Percentiles rank a stretch among this genome's conserved stretches.
phyloP scores from a whole-genome alignment of 2,797 vertebrate species.

The Menidia menidia region DNA sequence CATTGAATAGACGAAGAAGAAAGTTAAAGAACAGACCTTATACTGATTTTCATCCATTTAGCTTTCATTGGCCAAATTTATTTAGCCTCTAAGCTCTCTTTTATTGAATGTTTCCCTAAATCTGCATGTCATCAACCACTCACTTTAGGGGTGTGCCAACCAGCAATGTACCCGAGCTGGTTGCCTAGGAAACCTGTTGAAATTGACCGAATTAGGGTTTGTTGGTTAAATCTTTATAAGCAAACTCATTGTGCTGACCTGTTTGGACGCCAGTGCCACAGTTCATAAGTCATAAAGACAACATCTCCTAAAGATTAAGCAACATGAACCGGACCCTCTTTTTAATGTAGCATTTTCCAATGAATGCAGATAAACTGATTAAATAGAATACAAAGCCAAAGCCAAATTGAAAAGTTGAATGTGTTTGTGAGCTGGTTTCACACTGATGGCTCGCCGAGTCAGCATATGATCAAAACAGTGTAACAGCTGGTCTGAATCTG shows the following conservation, averaged over 20 bases:
- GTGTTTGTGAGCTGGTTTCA: too few species aligned
- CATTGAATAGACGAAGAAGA: slow-evolving; percentile 24
- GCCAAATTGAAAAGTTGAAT: not conserved
- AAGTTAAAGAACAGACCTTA: slow-evolving; percentile 9
- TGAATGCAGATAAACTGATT: not conserved
- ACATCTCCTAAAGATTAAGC: not conserved
- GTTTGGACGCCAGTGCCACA: slow-evolving; percentile 20
- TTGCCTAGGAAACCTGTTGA: slow-evolving; percentile 67
- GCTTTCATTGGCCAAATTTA: slow-evolving; percentile 16
- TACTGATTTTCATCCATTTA: not conserved
- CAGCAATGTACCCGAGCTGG: slow-evolving; percentile 47
- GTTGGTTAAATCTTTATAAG: slow-evolving; percentile 36
- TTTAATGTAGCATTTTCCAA: not conserved
- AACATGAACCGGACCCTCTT: not conserved
- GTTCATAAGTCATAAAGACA: not conserved
- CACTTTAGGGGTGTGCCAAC: slow-evolving; percentile 44
- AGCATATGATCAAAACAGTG: too few species aligned
- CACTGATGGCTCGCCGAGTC: too few species aligned
- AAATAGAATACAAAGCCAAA: not conserved
- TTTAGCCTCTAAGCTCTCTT: slow-evolving; percentile 10
- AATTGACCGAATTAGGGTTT: slow-evolving; percentile 36
- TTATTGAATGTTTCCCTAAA: slow-evolving; percentile 36
- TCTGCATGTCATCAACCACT: slow-evolving; percentile 59
- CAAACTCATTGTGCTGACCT: slow-evolving; percentile 4
- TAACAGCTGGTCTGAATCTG: too few species aligned